These are phyloP conservation scores for Eudyptes chrysolophus DNA, from an alignment of 2,113 vertebrate species.

Conservation along the genomic window DNA sequence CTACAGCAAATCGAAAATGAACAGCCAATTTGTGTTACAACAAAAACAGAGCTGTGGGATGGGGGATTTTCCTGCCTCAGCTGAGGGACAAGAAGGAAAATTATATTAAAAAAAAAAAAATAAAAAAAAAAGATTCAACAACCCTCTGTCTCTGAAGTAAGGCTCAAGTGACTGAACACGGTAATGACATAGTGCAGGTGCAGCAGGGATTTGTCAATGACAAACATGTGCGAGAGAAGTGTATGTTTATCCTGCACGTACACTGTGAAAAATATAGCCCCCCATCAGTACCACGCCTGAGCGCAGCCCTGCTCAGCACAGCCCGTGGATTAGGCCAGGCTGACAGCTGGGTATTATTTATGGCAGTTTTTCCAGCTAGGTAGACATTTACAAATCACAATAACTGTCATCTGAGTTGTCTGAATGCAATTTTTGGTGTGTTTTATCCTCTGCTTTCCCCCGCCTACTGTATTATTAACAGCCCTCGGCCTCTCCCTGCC, in stretches of 20 bases:
- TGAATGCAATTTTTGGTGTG: conserved; percentile 48
- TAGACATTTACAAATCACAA: conserved; percentile 75
- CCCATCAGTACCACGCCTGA: neutral
- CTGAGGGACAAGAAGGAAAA: neutral
- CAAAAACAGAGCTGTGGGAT: neutral
- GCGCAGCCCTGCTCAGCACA: neutral
- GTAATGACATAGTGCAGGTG: conserved; percentile 27
- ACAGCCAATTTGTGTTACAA: neutral
- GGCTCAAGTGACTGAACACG: neutral
- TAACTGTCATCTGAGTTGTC: conserved; percentile 65
- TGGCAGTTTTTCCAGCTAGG: conserved; percentile 60
- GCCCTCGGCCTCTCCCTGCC: conserved; percentile 14
- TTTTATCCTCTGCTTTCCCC: conserved; percentile 24
- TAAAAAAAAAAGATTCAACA: neutral
- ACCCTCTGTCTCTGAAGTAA: neutral
- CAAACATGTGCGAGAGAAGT: conserved; percentile 29
- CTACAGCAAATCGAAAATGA: neutral
- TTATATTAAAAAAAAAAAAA: neutral
- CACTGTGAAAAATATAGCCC: conserved; percentile 59
- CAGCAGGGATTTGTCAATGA: conserved; percentile 46
- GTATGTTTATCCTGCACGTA: conserved; percentile 41
- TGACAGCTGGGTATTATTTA: conserved; percentile 68
- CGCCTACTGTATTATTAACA: conserved; percentile 43
- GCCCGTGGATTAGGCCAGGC: neutral
- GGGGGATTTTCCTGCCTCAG: neutral